Conservation (phyloP, 2,888 invertebrate species). For the Polia nebulosa region DNA sequence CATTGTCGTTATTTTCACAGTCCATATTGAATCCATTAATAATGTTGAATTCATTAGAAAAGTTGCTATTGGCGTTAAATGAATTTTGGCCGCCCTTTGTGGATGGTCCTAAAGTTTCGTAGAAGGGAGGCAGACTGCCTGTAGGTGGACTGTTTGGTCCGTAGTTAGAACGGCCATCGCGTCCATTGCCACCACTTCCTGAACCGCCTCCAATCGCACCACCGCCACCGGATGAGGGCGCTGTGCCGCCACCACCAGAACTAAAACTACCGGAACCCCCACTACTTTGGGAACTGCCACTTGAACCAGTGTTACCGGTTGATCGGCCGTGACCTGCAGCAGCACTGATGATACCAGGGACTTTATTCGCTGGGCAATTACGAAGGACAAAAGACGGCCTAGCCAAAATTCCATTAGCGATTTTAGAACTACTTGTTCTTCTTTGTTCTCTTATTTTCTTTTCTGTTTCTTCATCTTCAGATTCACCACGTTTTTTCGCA, state of each 20-base stretch:
- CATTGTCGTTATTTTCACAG: conserved; percentile 93
- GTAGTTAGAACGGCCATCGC: conserved; percentile 96
- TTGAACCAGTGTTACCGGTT: conserved; percentile 91
- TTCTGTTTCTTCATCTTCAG: conserved; percentile 93
- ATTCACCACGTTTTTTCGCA: conserved; percentile 94
- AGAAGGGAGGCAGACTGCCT: conserved; percentile 96
- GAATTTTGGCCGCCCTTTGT: conserved; percentile 94
- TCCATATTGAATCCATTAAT: conserved; percentile 94
- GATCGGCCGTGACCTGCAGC: conserved; percentile 96
- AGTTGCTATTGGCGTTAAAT: conserved; percentile 93
- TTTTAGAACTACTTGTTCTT: conserved; percentile 93
- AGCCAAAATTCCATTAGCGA: conserved; percentile 90
- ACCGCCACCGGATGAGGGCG: conserved; percentile 91
- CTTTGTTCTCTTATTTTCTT: conserved; percentile 93
- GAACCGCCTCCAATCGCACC: conserved; percentile 93
- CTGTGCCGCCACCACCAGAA: conserved; percentile 90
- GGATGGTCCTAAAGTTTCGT: conserved; percentile 93
- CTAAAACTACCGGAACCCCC: conserved; percentile 89
- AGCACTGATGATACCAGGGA: conserved; percentile 93
- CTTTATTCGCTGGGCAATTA: conserved; percentile 90
- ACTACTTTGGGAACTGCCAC: conserved; percentile 88
- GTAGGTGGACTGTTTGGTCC: conserved; percentile 97
- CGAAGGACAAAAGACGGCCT: conserved; percentile 90
- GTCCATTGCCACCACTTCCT: conserved; percentile 94
- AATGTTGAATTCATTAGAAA: conserved; percentile 93